phyloP scores from a whole-genome alignment of 2,888 invertebrate genomes.

The Machimus rusticus region DNA sequence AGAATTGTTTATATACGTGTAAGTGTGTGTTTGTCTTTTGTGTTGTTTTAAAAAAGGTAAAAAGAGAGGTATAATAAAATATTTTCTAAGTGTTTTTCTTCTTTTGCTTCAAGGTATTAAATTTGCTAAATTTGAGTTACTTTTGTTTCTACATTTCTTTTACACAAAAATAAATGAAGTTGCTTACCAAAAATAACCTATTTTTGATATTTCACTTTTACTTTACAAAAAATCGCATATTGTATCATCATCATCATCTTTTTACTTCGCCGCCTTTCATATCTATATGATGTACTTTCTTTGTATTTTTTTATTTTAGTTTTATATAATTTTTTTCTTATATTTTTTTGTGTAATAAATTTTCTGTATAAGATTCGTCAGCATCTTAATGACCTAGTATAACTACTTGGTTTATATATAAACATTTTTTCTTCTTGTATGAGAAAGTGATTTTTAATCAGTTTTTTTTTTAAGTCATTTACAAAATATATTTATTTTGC shows the following conservation, averaged over 20 bases:
- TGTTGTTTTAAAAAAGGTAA: background rate
- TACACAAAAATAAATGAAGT: slow-evolving; percentile 46
- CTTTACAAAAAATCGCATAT: slow-evolving; percentile 36
- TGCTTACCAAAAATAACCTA: slow-evolving; percentile 45
- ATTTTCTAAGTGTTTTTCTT: slow-evolving; percentile 1
- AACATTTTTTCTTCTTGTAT: background rate
- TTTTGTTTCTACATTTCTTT: slow-evolving; percentile 3
- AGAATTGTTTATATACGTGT: background rate
- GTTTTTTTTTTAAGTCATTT: slow-evolving; percentile 34
- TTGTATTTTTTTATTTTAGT: slow-evolving; percentile 38
- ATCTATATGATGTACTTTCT: slow-evolving; percentile 27
- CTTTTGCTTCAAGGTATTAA: background rate
- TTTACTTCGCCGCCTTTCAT: background rate
- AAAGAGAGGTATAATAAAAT: slow-evolving; percentile 1
- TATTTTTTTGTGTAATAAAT: slow-evolving; percentile 18
- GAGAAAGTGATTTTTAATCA: slow-evolving; percentile 36
- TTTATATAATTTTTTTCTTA: slow-evolving; percentile 35
- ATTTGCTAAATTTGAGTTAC: slow-evolving; percentile 30
- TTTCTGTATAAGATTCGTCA: slow-evolving; percentile 40
- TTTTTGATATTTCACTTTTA: slow-evolving; percentile 12
- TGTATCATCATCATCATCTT: slow-evolving; percentile 16
- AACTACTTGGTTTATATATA: slow-evolving; percentile 11
- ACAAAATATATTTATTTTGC: slow-evolving; percentile 24
- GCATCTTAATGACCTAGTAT: slow-evolving; percentile 20
- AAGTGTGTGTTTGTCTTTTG: background rate